A percentile compares a stretch with the other conserved stretches of the same genome.
phyloP scores from a whole-genome alignment of 1,140 invertebrate genomes.

The Aphelinus certus region DNA sequence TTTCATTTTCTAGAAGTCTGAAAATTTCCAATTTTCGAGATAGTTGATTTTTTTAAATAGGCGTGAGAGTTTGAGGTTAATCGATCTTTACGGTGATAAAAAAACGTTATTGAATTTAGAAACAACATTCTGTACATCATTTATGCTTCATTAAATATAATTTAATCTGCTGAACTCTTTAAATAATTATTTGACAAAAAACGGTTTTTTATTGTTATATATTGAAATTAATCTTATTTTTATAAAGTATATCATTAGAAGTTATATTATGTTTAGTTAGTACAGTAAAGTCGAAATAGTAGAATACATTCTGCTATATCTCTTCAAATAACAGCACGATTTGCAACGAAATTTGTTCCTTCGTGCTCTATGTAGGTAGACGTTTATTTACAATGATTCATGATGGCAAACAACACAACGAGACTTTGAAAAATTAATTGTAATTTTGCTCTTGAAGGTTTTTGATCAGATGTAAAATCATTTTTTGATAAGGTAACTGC shows the following conservation, averaged over 20 bases:
- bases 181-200: too few species aligned
- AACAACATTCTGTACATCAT: neutral
- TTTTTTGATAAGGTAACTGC: too few species aligned
- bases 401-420: neutral
- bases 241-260: too few species aligned
- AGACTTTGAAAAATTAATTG: neutral
- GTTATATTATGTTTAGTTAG: too few species aligned
- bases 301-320: too few species aligned
- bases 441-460: neutral
- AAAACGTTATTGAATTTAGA: neutral
- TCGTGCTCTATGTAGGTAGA: too few species aligned
- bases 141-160: constrained; percentile 1
- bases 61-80: neutral
- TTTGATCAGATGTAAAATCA: too few species aligned
- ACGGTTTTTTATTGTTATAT: too few species aligned
- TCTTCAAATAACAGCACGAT: too few species aligned
- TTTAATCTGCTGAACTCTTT: neutral
- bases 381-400: constrained; percentile 16
- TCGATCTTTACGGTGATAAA: neutral
- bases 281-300: too few species aligned
- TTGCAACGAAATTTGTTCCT: too few species aligned
- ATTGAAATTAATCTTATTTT: too few species aligned
- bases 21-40: neutral
- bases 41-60: neutral
- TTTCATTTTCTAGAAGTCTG: neutral